Evolutionary conservation across 2,797 vertebrate genomes (phyloP).

Genomic region (Morus bassanus): DNA sequence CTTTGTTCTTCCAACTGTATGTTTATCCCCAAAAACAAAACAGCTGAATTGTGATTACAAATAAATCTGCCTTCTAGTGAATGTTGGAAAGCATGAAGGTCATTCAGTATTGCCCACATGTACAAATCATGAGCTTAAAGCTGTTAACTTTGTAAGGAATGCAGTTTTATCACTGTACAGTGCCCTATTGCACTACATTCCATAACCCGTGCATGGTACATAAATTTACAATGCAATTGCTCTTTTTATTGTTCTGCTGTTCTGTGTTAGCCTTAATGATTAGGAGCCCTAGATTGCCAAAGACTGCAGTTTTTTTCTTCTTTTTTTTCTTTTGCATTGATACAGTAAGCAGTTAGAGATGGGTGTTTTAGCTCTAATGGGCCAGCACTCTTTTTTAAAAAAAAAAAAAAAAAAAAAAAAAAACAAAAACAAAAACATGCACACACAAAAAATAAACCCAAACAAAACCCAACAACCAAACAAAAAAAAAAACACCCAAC

Average conservation of each 20-base stretch:
- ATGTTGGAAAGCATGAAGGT: slow-evolving; percentile 40
- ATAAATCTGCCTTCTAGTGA: slow-evolving; percentile 29
- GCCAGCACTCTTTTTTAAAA: not conserved
- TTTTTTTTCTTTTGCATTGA: not conserved
- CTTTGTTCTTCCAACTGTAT: not conserved
- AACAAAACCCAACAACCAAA: no score
- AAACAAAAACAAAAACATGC: no score
- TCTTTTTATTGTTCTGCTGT: slow-evolving; percentile 36
- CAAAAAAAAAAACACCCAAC: not conserved
- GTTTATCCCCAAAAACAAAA: not conserved
- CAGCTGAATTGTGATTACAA: not conserved
- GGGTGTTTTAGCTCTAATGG: not conserved
- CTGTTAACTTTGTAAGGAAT: slow-evolving; percentile 38
- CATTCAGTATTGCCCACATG: slow-evolving; percentile 10
- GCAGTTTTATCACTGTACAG: slow-evolving; percentile 16
- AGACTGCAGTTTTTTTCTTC: not conserved
- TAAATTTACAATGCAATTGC: slow-evolving; percentile 35
- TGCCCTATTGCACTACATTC: slow-evolving; percentile 42
- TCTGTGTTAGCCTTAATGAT: not conserved
- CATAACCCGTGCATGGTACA: slow-evolving; percentile 25
- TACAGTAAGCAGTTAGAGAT: not conserved
- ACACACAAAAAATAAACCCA: no score
- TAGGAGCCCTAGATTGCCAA: not conserved
- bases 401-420: not conserved
- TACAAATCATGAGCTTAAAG: slow-evolving; percentile 44